A percentile compares a stretch with the other conserved stretches of the same genome.
phyloP scores from a whole-genome alignment of 2,797 vertebrate species.

The Stomatorhinus walkeri region DNA sequence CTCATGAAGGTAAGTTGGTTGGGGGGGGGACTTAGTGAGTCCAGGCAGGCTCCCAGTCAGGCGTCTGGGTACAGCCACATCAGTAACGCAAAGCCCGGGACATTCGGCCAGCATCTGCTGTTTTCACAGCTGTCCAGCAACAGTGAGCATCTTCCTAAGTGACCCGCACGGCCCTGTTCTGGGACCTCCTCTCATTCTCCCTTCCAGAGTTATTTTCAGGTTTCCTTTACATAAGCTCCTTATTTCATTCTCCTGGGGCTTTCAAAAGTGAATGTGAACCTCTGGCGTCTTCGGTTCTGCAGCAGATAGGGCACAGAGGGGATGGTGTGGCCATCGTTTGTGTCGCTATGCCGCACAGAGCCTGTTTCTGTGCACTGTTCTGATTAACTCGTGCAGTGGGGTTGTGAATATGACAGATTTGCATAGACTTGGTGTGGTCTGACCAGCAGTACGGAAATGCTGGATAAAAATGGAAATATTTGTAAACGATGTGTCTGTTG shows the following conservation, averaged over 20 bases:
- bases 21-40: neutral
- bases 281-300: neutral
- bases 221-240: neutral
- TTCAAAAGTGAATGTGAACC: neutral
- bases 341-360: neutral
- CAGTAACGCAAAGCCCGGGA: neutral
- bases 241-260: neutral
- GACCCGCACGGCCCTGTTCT: neutral
- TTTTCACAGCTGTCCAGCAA: neutral
- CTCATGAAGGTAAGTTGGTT: neutral
- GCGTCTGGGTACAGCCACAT: neutral
- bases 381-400: neutral
- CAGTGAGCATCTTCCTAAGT: neutral
- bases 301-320: neutral
- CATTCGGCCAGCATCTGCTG: neutral
- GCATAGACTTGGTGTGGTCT: neutral
- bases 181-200: neutral
- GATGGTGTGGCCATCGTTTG: neutral
- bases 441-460: neutral
- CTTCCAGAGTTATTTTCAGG: neutral
- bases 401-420: neutral
- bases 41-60: neutral
- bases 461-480: neutral
- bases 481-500: neutral
- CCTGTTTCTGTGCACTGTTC: neutral